Evolutionary conservation across 2,888 invertebrate species (phyloP), one percentile per base, ranked within the genome.

Genomic region (Yponomeuta malinellus): DNA sequence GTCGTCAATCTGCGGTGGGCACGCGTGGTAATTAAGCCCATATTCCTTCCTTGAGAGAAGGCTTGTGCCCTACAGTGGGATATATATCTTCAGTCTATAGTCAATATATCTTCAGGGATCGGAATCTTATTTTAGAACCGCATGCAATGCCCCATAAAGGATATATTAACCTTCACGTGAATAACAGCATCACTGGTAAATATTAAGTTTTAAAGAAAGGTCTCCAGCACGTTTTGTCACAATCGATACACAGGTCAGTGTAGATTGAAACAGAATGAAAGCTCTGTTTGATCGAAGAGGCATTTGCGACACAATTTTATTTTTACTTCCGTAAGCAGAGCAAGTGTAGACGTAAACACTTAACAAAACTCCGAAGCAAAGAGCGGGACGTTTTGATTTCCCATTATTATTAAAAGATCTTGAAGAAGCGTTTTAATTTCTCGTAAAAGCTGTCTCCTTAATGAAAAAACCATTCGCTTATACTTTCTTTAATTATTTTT

Each of bases 401-500:
- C 52, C 15, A 59, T 59, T 59, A 59, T 59, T 59, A 59, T 59
- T 59, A 59, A 59, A 59, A 15, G 52, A 59, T 59, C 52, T 59
- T 12, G 52, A 59, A 59, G 5, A 15, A 59, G 52, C 52, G 52
- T 59, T 59, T 59, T 15, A 12, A 59, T 59, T 59, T 15, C 52
- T 15, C 52, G 12, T 2, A 59, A 23, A 43, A 68, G 68, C 48
- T 68, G n/a, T 48, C 68, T 48, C 33, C 65, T n/a, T 43, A 68
- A 48, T 48, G 68, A 68, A 68, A 2, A 48, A 68, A 48, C 23
- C 48, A 43, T 68, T 68, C 68, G 68, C 68, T 76, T 75, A 72
- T 76, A 59, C 52, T 59, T 80, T 77, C 73, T 77, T 77, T 78
- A 81, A 81, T 83, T 82, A 83, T 83, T 80, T 78, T 77, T 78